Base-by-base conservation (phyloP, 2,888 invertebrate genomes). In the Barypeithes pellucidus region DNA sequence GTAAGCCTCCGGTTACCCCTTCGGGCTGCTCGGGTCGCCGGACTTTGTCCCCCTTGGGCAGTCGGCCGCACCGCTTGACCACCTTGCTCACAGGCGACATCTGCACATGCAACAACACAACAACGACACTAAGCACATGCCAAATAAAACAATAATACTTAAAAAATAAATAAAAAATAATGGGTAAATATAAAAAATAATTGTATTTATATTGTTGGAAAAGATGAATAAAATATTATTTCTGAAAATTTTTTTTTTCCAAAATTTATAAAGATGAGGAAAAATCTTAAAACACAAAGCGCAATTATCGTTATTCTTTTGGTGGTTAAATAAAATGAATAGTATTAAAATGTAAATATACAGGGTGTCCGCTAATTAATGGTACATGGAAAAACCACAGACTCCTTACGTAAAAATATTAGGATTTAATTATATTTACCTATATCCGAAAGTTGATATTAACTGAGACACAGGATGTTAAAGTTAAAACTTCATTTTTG, bases 1-100 rank as follows among this genome's bases (percentile, higher is more conserved):
- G 97, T 97, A 82, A 97, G 92, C 81, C 96, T 90, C 78, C 96
- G 90, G 88, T 96, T 95, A 85, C 94, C 95, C 85, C 95, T 82
- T 59, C 86, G 84, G 77, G 83, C 80, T 79, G 80, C 89, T 82
- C 86, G 83, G 77, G 85, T 84, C 83, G 90, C 85, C 76, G 87
- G 84, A 80, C 87, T 86, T 36, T 62, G 62, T 66, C 77, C 72
- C 54, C 78, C 76, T 60, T 74, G 57, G 5, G 29, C 52, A 7
- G 20, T 41, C 12, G 57, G n/a, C 18, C 59, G 47, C 29, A 59
- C 65, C 12, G 39, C 16, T 47, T 54, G 67, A 2, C 24, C 61
- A 43, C 66, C 67, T 43, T 72, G 76, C 41, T 73, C 71, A 29
- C 52, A 63, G 24, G 62, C 45, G 33, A 57, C 74, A 72, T 74